These are phyloP conservation scores for Acyrthosiphon pisum DNA, from an alignment of 1,140 invertebrate genomes.

Conservation along the genomic window DNA sequence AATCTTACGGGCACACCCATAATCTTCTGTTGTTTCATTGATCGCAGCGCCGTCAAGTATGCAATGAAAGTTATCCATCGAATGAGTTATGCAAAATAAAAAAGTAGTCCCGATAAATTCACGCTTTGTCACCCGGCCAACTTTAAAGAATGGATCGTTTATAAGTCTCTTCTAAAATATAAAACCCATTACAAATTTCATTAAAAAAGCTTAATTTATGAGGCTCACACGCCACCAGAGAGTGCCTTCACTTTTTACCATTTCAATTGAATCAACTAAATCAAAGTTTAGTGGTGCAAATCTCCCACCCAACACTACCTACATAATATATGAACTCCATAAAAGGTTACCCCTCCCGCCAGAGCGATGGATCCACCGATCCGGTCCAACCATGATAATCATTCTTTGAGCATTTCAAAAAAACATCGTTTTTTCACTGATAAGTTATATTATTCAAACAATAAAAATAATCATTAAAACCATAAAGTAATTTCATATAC, in stretches of 20 bases:
- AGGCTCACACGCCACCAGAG: no score
- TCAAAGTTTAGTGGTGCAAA: no score
- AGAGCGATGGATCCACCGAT: no score
- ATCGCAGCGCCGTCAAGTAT: neutral
- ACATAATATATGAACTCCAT: neutral
- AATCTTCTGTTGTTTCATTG: neutral
- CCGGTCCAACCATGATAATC: neutral
- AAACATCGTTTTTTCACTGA: neutral
- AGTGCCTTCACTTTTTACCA: neutral
- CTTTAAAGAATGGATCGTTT: neutral
- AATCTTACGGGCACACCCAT: neutral
- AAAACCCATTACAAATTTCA: neutral
- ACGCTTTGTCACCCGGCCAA: neutral
- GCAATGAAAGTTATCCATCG: neutral
- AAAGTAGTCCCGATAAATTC: neutral
- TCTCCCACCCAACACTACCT: no score
- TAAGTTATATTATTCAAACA: neutral
- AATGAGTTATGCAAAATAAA: neutral
- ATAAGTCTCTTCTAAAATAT: neutral
- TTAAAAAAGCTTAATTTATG: neutral
- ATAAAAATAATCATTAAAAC: neutral
- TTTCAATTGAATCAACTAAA: neutral
- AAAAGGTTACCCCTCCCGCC: neutral
- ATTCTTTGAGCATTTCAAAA: neutral
- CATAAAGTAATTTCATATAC: neutral